Evolutionary conservation across 2,888 invertebrate species (phyloP), one percentile per base, ranked within the genome.

Genomic region (Lypha dubia): DNA sequence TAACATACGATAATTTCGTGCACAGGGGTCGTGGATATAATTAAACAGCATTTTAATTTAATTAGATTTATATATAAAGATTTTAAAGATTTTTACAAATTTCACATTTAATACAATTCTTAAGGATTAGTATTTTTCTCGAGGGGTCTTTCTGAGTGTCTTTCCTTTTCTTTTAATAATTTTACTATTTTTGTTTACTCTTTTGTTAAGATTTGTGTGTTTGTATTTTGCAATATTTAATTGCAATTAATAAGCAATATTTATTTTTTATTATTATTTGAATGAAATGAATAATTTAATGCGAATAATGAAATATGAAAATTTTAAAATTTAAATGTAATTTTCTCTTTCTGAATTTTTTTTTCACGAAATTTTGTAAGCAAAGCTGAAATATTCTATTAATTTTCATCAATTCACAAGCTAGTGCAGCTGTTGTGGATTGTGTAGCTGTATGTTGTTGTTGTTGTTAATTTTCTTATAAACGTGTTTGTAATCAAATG

Each of bases 81-180:
- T 70, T 73, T 73, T 15, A 60, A 73, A 73, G 76, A 76, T 67
- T 73, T n/a, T 84, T 84, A 84, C 80, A 84, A 77, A 77, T 80
- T 84, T 80, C 84, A 84, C 80, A 84, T 80, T 84, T 73, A 84
- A 77, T 84, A 77, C 84, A 84, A 68, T 56, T 76, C 38, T 63
- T 63, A 70, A 70, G 32, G 32, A 71, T 60, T 62, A 49, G 28
- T 49, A 73, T 44, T 53, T 58, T 63, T 13, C 20, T n/a, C n/a
- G n/a, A 22, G 13, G n/a, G 0, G n/a, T n/a, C n/a, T n/a, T n/a
- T 65, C n/a, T 28, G 8, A 7, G 15, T 32, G 49, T 51, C 44
- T 62, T 56, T 20, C 41, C 67, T 38, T 71, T 67, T 13, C 5
- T 2, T 15, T n/a, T 60, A 65, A 49, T 49, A 32, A 58, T 79